A percentile compares a stretch with the other conserved stretches of the same genome.
Evolutionary conservation across 92 coral and sea anemone species (phyloP).

Genomic region (Palythoa caribaeorum): DNA sequence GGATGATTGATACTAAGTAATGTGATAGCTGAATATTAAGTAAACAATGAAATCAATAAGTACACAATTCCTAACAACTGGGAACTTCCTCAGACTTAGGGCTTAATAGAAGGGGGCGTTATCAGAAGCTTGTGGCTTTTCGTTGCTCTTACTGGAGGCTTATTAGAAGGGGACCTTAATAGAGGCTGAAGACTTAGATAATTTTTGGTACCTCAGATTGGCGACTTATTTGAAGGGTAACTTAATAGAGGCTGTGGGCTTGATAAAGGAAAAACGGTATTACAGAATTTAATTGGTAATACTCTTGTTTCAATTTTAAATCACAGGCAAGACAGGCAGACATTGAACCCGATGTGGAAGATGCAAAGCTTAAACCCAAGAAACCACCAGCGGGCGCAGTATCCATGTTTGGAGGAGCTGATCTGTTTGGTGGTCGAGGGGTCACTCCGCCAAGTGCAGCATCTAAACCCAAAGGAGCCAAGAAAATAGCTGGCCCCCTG

Average conservation of each 20-base stretch:
- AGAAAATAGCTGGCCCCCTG: slow-evolving; percentile 45
- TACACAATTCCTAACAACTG: no score
- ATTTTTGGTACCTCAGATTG: not conserved
- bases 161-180: no score
- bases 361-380: slow-evolving; percentile 2
- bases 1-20: no score
- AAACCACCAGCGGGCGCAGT: slow-evolving; percentile 35
- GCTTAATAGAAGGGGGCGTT: no score
- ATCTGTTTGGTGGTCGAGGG: slow-evolving; percentile 23
- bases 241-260: no score
- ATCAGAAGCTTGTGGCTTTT: no score
- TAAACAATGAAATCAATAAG: no score
- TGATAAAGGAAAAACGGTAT: no score
- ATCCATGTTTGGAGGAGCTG: slow-evolving; percentile 41
- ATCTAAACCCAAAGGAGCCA: slow-evolving; percentile 21
- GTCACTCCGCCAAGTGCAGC: slow-evolving; percentile 12
- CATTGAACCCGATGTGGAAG: not conserved
- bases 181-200: no score
- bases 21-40: no score
- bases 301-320: not conserved
- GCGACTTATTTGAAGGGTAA: not conserved
- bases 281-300: not conserved
- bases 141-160: no score
- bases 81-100: no score
- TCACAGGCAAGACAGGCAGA: slow-evolving; percentile 23